Evolutionary conservation across 2,797 vertebrate genomes (phyloP), one percentile per base, ranked within the genome.

Genomic region (Sebastes jordani): DNA sequence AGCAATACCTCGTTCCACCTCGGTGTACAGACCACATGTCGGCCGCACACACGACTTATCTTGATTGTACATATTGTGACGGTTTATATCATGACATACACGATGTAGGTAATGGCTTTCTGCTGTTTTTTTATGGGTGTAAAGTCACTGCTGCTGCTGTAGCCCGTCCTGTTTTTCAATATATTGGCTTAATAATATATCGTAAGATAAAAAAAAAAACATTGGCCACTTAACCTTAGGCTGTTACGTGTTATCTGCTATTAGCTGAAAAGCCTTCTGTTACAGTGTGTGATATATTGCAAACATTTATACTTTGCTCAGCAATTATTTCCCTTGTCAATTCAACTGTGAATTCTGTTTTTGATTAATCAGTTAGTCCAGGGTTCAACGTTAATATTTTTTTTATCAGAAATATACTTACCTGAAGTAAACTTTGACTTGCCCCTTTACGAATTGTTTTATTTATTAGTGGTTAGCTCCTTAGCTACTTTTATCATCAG

Each of bases 1-100:
- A 78, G 77, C 49, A 11, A 76, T 80, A 71, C 68, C 71, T 62
- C 30, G 29, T 83, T 82, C 76, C 85, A 81, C 84, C 58, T 85
- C 80, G 8, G 72, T 73, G 77, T 82, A 80, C 85, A 85, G 81
- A 87, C 63, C 83, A 84, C 74, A 56, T 52, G 58, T 83, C 56
- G 46, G 11, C 76, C 13, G 13, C 71, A 58, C 77, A 58, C 77
- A 73, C 60, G 23, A 38, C 67, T 74, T 82, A 86, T 82, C 86
- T 78, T 76, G 76, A 84, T 82, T 69, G 29, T 58, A 60, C 55
- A 78, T 70, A 63, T 72, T 75, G 54, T 61, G n/a, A 77, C 49
- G 20, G 42, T 64, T 80, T 54, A 46, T 71, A 77, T 69, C 27
- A 22, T 62, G 76, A 73, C 56, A 49, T 64, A 80, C 46, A 59